phyloP scores from a whole-genome alignment of 2,113 vertebrate genomes.

The Nothoprocta pentlandii region DNA sequence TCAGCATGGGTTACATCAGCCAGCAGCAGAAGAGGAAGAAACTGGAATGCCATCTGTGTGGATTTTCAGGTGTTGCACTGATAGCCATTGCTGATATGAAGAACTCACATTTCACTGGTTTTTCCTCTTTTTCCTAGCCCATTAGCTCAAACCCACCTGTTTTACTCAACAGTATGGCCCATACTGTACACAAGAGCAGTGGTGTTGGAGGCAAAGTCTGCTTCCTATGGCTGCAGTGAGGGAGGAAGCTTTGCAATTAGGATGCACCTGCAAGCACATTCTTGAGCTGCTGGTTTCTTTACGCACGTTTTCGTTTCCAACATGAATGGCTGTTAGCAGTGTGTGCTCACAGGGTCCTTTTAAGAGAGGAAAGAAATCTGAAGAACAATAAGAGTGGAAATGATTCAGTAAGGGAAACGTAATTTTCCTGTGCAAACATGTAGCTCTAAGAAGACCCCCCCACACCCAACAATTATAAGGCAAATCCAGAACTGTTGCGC shows the following conservation, averaged over 20 bases:
- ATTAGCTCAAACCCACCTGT: not conserved
- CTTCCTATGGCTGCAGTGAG: not conserved
- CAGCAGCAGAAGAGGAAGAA: not conserved
- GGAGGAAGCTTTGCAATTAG: slow-evolving; percentile 21
- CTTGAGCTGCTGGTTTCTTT: not conserved
- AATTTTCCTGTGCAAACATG: slow-evolving; percentile 24
- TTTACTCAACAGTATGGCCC: not conserved
- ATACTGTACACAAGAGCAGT: not conserved
- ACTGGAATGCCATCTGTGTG: not conserved
- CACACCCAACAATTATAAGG: not conserved
- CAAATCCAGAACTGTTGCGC: not conserved
- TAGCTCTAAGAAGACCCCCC: not conserved
- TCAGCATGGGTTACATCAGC: not conserved
- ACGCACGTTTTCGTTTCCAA: slow-evolving; percentile 34
- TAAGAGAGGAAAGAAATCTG: not conserved
- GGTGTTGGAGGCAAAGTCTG: slow-evolving; percentile 10
- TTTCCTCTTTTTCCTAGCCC: not conserved
- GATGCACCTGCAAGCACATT: slow-evolving; percentile 21
- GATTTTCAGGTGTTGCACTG: not conserved
- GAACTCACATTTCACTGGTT: not conserved
- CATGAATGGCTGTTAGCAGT: not conserved
- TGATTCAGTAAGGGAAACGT: slow-evolving; percentile 40
- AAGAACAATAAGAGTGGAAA: slow-evolving; percentile 45
- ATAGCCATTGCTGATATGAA: not conserved
- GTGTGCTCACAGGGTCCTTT: not conserved